Base-by-base conservation (phyloP, 2,888 invertebrate genomes). In the Tipula confusa region DNA sequence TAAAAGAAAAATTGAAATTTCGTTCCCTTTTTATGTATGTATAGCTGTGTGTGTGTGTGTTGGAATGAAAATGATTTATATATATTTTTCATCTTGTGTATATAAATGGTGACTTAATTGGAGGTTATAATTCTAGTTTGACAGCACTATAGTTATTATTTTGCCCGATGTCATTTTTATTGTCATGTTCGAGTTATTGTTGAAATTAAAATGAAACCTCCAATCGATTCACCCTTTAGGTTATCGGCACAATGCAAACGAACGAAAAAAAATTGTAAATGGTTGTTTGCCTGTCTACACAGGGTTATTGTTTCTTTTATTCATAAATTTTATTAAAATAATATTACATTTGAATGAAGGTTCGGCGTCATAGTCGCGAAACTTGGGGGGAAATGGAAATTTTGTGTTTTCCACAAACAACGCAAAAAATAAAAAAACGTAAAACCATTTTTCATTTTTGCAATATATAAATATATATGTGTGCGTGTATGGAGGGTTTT, bases 1-100 rank as follows among this genome's bases (percentile, higher is more conserved):
- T 64, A 64, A 64, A 64, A 64, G 64, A 64, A 64, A 64, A 64
- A 64, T 64, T 64, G 24, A 64, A 64, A 64, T 64, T 64, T 64
- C 24, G 64, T 64, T 64, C 24, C 9, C 24, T 64, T 64, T 64
- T 64, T 24, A 9, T 6, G 9, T 64, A 24, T 64, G 64, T 24
- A 2, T 64, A 9, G 7, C 24, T 64, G 64, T 64, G 64, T 24
- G 9, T 64, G 5, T 1, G 64, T 15, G 64, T 1, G 24, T 15
- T 1, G 64, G 11, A 64, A 64, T 6, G 64, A 64, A 64, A 64
- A 64, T 64, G 64, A 64, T 64, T 64, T 64, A 64, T 64, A 43
- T 64, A n/a, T n/a, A n/a, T 64, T 64, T 43, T 64, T 9, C 64
- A 64, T 64, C 24, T n/a, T 64, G 1, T 43, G 64, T 64, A 1